Evolutionary conservation across 2,797 vertebrate species (phyloP).

Genomic region (Numenius phaeopus): DNA sequence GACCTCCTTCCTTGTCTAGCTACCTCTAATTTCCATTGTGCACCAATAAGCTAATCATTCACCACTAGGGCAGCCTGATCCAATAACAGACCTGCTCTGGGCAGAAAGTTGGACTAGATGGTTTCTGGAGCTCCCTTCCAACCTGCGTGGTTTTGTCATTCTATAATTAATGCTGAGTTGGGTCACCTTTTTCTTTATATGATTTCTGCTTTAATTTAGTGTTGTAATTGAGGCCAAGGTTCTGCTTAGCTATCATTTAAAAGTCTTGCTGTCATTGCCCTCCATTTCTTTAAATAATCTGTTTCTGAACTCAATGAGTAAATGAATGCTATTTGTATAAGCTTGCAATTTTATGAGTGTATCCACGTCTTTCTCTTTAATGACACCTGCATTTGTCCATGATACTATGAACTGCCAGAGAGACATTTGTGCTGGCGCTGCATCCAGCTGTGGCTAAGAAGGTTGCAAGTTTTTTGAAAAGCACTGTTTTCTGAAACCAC

Average conservation of each 20-base stretch:
- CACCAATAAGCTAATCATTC: not conserved
- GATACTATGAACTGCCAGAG: not conserved
- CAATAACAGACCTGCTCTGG: not conserved
- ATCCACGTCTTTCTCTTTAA: not conserved
- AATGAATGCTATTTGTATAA: not conserved
- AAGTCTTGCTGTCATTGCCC: not conserved
- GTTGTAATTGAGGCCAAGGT: not conserved
- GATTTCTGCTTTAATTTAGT: conserved; percentile 10
- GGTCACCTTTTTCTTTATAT: not conserved
- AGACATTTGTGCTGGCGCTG: not conserved
- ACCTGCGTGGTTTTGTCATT: not conserved
- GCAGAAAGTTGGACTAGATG: not conserved
- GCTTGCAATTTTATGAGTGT: not conserved
- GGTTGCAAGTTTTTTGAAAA: not conserved
- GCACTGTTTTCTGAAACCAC: not conserved
- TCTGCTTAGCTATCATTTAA: not conserved
- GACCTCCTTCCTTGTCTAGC: not conserved
- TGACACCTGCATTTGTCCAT: not conserved
- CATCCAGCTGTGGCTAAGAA: not conserved
- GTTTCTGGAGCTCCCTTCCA: not conserved
- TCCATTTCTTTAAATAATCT: conserved; percentile 3
- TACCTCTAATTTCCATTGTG: not conserved
- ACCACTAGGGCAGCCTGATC: not conserved
- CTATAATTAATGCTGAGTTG: not conserved
- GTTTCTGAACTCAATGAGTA: not conserved